Base-by-base conservation (phyloP, 2,797 vertebrate genomes). In the Lepilemur ruficaudatus region DNA sequence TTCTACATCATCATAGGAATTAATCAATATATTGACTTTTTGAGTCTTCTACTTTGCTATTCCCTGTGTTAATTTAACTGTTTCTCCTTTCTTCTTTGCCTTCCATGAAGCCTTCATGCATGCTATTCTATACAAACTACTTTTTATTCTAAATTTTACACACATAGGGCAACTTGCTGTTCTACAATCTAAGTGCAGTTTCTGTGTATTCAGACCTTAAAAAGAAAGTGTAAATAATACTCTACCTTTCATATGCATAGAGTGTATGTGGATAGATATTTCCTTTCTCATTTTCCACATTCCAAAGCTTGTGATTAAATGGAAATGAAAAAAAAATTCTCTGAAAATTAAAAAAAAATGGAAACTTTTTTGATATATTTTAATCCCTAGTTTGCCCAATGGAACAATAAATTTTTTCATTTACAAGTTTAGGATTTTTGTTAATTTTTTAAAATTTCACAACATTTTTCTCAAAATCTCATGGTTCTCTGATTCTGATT, bases 11-110 rank as follows among this genome's bases (percentile, higher is more conserved):
- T 97, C 96, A 23, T 22, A 80, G 78, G 67, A 90, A 91, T 88
- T 41, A 93, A 97, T 97, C 96, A 91, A 93, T 95, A 90, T 86
- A 95, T n/a, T 97, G 97, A 97, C 82, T 82, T 97, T 69, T 96
- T 92, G 94, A 48, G 63, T 46, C 3, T 69, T 80, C 75, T 88
- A 23, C 22, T 95, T 94, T 63, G 78, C 50, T 96, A 89, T 96
- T 94, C 12, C 50, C 28, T 83, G 30, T 25, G 52, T 89, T 95
- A 43, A 84, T 98, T 95, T 89, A 78, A 70, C 20, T 63, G 0
- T 32, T 81, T 90, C 48, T 83, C 50, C n/a, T 57, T 85, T 76
- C 91, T 82, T 43, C 30, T 35, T 91, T 41, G 81, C 81, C 67
- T 93, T 57, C 76, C n/a, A 13, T 23, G 52, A 88, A 91, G 73